Conservation (phyloP, 53 echinoderm and acorn worm species). For the Astropecten irregularis region DNA sequence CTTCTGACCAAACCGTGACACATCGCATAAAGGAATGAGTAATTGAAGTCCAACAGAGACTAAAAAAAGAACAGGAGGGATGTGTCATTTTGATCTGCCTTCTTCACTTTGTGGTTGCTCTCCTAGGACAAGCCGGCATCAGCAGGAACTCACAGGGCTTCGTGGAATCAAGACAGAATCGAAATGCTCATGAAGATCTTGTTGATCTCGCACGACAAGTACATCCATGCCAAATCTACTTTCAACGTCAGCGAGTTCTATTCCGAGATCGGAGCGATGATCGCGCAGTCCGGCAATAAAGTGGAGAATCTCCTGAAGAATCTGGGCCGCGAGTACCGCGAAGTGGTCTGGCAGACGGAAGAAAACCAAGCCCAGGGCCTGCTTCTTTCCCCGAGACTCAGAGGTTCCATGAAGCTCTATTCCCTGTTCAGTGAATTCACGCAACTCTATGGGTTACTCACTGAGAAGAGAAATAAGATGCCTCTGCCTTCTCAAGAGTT, state of each 20-base stretch:
- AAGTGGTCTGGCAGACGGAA: conserved; percentile 19
- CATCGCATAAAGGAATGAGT: too few species aligned
- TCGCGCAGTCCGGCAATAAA: conserved; percentile 3
- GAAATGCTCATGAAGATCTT: conserved; percentile 34
- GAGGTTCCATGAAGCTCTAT: conserved; percentile 38
- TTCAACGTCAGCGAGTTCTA: conserved; percentile 27
- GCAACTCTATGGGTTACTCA: conserved; percentile 4
- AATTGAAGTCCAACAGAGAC: too few species aligned
- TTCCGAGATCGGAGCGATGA: conserved; percentile 12
- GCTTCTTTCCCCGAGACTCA: neutral
- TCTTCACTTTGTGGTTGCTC: conserved; percentile 46
- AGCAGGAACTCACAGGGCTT: neutral
- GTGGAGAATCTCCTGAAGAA: conserved; percentile 52
- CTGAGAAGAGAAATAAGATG: neutral
- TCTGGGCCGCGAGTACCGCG: conserved; percentile 39
- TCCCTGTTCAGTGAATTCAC: conserved; percentile 12
- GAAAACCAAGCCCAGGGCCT: conserved; percentile 12
- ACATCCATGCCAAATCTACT: conserved; percentile 31
- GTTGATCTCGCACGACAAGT: conserved; percentile 38
- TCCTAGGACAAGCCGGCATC: conserved; percentile 23
- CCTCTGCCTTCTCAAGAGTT: neutral
- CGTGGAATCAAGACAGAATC: conserved; percentile 39
- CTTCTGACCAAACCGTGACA: too few species aligned
- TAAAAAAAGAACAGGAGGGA: too few species aligned
- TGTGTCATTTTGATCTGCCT: neutral